Conservation (phyloP, 2,113 vertebrate genomes). For the Neolamprologus devosi region DNA sequence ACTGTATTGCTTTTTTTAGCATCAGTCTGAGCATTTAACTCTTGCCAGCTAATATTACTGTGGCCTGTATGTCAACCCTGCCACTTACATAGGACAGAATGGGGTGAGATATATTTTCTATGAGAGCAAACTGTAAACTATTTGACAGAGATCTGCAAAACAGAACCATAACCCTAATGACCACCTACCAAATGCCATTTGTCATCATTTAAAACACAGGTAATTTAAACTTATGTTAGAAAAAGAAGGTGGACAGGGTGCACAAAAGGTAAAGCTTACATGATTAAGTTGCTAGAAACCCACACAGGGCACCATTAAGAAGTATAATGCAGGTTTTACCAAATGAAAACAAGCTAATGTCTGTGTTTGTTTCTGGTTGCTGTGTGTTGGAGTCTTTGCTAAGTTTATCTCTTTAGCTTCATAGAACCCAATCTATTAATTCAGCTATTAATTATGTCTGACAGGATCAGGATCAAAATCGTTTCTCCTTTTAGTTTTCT, state of each 20-base stretch:
- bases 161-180: neutral
- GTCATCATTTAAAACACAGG: neutral
- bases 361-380: neutral
- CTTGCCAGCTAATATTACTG: neutral
- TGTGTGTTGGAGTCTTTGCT: neutral
- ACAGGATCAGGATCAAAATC: neutral
- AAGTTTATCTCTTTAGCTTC: neutral
- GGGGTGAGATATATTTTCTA: neutral
- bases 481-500: neutral
- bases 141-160: neutral
- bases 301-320: neutral
- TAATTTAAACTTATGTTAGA: neutral
- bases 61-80: neutral
- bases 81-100: neutral
- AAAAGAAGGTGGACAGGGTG: neutral
- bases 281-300: neutral
- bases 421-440: neutral
- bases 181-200: neutral
- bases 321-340: neutral
- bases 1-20: neutral
- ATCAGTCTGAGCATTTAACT: neutral
- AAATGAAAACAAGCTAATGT: neutral
- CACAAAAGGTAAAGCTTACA: neutral
- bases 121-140: neutral
- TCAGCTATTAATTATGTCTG: neutral